Evolutionary conservation across 2,888 invertebrate species (phyloP), one percentile per base, ranked within the genome.

Genomic region (Hypomecis punctinalis): DNA sequence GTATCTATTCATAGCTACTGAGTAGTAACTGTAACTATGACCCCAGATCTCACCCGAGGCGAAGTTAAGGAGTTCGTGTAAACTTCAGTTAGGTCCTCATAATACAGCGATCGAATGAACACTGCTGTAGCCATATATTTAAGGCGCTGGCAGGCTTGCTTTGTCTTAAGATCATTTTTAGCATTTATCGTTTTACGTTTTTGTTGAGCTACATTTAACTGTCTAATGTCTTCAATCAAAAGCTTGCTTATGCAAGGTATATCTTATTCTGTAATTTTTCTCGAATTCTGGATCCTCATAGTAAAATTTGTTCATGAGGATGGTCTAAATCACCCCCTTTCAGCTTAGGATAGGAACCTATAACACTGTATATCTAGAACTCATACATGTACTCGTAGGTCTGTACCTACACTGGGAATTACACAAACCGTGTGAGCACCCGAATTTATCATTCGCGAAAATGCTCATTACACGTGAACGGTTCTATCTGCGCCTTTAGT

Each of bases 41-140:
- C 5, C 43, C 13, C 23, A 23, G 46, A 43, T 46, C 46, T 46
- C 6, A 37, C 55, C 46, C 37, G 55, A 10, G 46, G 43, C 55
- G 37, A 46, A 54, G 11, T 43, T 55, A 56, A 64, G 68, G 67
- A 52, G 57, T 42, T 58, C 48, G 49, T 48, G 23, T 40, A 53
- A 55, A 49, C 48, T 61, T 47, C 7, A 10, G 35, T 37, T 46
- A 37, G 37, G 43, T 54, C 13, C 54, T 43, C 60, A 40, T 42
- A 49, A 49, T 37, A 54, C 54, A 1, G 33, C 35, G 43, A 49
- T 55, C 46, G 55, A 37, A 45, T 57, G 37, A 61, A 49, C 43
- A 37, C 45, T 7, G 23, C 39, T 58, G 52, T 53, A 63, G 33
- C 23, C 54, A 43, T 11, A 46, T 37, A 7, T 37, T 37, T 37